These are phyloP conservation scores for Norana najaformis DNA, from an alignment of 2,888 invertebrate genomes.

Conservation along the genomic window DNA sequence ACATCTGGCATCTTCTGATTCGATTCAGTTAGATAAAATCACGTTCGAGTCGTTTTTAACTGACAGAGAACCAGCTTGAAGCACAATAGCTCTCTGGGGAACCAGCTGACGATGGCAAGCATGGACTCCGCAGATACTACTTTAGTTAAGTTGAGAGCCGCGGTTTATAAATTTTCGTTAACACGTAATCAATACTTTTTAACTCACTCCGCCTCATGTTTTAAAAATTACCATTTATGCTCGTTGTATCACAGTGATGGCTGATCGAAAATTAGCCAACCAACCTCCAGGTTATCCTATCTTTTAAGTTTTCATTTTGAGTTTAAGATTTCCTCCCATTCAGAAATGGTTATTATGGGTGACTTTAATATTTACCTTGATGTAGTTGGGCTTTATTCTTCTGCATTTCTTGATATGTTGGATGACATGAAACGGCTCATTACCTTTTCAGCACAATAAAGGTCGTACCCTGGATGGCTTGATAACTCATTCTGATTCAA, in stretches of 20 bases:
- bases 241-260: not conserved
- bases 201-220: not conserved
- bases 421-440: no score
- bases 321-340: no score
- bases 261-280: not conserved
- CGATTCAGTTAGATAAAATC: not conserved
- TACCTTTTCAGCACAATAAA: no score
- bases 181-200: not conserved
- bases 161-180: not conserved
- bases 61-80: not conserved
- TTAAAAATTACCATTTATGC: not conserved
- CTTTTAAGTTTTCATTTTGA: no score
- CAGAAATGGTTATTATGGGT: no score
- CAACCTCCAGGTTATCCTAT: not conserved
- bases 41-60: not conserved
- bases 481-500: no score
- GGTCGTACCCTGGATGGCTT: no score
- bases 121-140: not conserved
- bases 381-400: no score
- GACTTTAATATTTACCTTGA: no score
- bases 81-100: not conserved
- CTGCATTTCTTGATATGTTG: no score
- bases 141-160: not conserved
- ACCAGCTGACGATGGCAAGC: not conserved
- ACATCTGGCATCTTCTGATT: not conserved